Conservation (phyloP, 1,140 invertebrate genomes). For the Anastrepha obliqua region DNA sequence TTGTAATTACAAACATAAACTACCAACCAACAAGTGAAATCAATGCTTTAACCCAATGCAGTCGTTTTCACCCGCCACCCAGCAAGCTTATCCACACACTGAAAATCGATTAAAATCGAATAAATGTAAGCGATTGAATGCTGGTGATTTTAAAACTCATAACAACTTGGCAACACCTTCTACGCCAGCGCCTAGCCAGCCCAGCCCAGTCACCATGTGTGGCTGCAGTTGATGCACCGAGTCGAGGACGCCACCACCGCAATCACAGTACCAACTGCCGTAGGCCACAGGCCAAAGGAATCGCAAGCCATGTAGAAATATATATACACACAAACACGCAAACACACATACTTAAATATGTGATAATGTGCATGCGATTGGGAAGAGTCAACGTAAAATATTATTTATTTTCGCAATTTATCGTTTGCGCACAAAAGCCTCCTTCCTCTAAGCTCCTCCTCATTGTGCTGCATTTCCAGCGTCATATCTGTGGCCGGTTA, state of each 20-base stretch:
- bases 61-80: background rate
- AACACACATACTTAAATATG: background rate
- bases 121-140: constrained; percentile 54
- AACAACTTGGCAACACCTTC: constrained; percentile 59
- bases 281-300: background rate
- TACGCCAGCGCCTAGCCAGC: constrained; percentile 16
- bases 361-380: background rate
- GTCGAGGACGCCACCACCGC: constrained; percentile 6
- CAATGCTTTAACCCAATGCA: background rate
- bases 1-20: constrained; percentile 54
- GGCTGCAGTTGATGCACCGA: background rate
- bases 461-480: background rate
- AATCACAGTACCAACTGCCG: background rate
- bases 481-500: constrained; percentile 12
- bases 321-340: background rate
- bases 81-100: background rate
- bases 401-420: constrained; percentile 59
- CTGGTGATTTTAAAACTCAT: constrained; percentile 58
- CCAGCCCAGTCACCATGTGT: constrained; percentile 19
- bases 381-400: constrained; percentile 49
- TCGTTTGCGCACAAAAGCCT: constrained; percentile 32
- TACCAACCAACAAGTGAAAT: background rate
- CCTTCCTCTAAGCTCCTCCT: background rate
- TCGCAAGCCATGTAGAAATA: constrained; percentile 9
- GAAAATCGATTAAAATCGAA: constrained; percentile 59